Evolutionary conservation across 2,113 vertebrate genomes (phyloP).

Genomic region (Ailuropoda melanoleuca): DNA sequence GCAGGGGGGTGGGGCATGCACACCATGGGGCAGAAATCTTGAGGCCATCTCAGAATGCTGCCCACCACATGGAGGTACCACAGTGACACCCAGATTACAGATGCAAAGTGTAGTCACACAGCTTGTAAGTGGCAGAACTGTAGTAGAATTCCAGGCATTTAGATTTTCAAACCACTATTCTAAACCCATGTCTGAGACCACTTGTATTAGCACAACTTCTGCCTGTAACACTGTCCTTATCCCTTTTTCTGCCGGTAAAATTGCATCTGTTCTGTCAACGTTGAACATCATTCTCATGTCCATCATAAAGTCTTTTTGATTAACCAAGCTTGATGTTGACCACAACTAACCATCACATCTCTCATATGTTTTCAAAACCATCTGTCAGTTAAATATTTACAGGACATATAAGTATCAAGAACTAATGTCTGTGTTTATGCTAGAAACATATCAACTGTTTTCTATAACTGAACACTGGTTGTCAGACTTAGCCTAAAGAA

Average conservation of each 20-base stretch:
- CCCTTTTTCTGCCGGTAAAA: background rate
- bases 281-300: background rate
- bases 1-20: no score
- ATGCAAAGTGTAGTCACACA: background rate
- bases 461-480: background rate
- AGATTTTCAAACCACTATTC: background rate
- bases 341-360: background rate
- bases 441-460: background rate
- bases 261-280: background rate
- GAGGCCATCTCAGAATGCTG: background rate
- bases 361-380: background rate
- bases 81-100: background rate
- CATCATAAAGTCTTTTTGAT: background rate
- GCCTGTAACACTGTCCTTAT: background rate
- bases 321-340: background rate
- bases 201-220: background rate
- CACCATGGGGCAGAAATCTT: background rate
- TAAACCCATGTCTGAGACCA: background rate
- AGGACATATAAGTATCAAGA: background rate
- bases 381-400: background rate
- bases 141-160: background rate
- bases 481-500: background rate
- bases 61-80: background rate
- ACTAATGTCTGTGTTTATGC: background rate
- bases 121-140: background rate